Evolutionary conservation across 2,113 vertebrate genomes (phyloP).

Genomic region (Colinus virginianus): DNA sequence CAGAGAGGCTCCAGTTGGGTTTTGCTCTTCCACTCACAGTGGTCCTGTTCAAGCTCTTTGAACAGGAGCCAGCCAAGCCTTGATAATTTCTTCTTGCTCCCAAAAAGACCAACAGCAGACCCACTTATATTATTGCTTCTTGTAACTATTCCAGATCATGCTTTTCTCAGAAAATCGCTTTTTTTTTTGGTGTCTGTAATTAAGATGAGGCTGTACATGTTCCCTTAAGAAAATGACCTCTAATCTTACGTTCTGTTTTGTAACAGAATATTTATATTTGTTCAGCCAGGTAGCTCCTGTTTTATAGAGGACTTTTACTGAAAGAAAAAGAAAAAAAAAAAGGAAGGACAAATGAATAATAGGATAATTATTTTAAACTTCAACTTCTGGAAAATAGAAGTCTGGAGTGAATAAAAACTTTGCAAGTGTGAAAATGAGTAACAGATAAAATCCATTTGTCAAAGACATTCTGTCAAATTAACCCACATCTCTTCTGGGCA

Average conservation of each 20-base stretch:
- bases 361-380: background rate
- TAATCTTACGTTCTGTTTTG: background rate
- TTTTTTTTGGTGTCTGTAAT: background rate
- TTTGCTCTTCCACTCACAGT: background rate
- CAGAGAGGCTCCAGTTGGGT: background rate
- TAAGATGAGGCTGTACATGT: background rate
- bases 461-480: conserved; percentile 8
- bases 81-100: background rate
- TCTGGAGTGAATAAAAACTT: background rate
- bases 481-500: background rate
- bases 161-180: background rate
- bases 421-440: conserved; percentile 6
- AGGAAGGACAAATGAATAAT: background rate
- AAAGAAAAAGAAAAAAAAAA: background rate
- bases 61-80: background rate
- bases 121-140: background rate
- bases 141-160: background rate
- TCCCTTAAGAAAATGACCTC: background rate
- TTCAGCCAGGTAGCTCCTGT: background rate
- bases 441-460: background rate
- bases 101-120: background rate
- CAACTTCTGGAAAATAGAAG: background rate
- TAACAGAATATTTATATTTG: background rate
- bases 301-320: background rate
- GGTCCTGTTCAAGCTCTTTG: background rate